Conservation (phyloP, 2,888 invertebrate genomes). For the Pyrrhia umbra region DNA sequence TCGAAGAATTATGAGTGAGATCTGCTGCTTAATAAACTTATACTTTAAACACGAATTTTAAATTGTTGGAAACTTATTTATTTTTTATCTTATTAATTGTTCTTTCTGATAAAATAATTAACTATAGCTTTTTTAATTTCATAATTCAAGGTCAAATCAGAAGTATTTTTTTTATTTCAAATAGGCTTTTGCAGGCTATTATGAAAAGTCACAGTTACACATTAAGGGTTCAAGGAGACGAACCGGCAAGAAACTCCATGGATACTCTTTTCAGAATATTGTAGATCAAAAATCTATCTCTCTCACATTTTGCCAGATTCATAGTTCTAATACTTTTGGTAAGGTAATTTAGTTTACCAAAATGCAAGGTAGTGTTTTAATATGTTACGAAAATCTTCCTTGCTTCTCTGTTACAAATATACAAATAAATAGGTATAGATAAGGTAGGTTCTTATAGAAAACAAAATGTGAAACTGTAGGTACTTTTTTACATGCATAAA, state of each 20-base stretch:
- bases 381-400: slow-evolving; percentile 40
- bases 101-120: too few relatives aligned
- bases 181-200: too few relatives aligned
- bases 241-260: too few relatives aligned
- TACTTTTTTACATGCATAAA: neutral
- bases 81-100: too few relatives aligned
- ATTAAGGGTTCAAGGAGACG: too few relatives aligned
- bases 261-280: too few relatives aligned
- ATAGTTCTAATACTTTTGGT: slow-evolving; percentile 12
- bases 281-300: slow-evolving; percentile 2
- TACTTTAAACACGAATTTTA: slow-evolving; percentile 23
- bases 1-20: slow-evolving; percentile 49
- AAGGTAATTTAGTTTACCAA: slow-evolving; percentile 35
- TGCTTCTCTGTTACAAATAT: slow-evolving; percentile 9
- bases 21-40: slow-evolving; percentile 38
- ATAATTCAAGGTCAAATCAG: too few relatives aligned
- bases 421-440: neutral
- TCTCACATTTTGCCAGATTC: slow-evolving; percentile 24
- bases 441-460: neutral
- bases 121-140: too few relatives aligned
- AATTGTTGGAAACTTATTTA: slow-evolving; percentile 44
- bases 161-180: too few relatives aligned
- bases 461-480: neutral
- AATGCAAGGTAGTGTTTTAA: slow-evolving; percentile 39
- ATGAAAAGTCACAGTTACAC: too few relatives aligned